Evolutionary conservation across 2,113 vertebrate species (phyloP).

Genomic region (Mola mola): DNA sequence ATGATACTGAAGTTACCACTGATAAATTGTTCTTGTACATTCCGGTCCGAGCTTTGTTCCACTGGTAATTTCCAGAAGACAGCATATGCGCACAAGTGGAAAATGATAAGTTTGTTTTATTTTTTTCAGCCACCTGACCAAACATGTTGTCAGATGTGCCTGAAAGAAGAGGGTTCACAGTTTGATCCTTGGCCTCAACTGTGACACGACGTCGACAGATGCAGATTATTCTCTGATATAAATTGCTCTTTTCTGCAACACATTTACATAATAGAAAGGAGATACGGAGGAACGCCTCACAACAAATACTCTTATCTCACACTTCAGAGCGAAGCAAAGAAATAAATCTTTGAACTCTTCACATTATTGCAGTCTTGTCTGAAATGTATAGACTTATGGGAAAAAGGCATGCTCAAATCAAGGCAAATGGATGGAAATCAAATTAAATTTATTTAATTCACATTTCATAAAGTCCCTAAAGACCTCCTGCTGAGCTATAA

Average conservation of each 20-base stretch:
- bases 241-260: background rate
- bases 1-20: slow-evolving; percentile 43
- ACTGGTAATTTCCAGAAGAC: slow-evolving; percentile 64
- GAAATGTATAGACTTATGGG: slow-evolving; percentile 24
- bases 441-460: slow-evolving; percentile 41
- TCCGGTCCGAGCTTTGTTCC: slow-evolving; percentile 39
- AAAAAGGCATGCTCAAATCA: slow-evolving; percentile 18
- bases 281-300: slow-evolving; percentile 4
- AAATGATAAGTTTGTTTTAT: slow-evolving; percentile 62
- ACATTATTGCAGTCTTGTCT: background rate
- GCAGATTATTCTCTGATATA: slow-evolving; percentile 57
- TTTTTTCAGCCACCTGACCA: slow-evolving; percentile 74
- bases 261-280: slow-evolving; percentile 47
- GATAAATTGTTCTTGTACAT: slow-evolving; percentile 54
- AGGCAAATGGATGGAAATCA: slow-evolving; percentile 13
- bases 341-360: slow-evolving; percentile 3
- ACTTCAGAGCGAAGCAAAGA: no score
- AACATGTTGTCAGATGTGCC: slow-evolving; percentile 66
- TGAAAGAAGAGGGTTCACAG: slow-evolving; percentile 52
- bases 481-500: slow-evolving; percentile 42
- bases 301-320: background rate
- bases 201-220: slow-evolving; percentile 66
- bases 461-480: slow-evolving; percentile 39
- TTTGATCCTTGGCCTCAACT: slow-evolving; percentile 59
- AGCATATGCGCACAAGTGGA: slow-evolving; percentile 47